Conservation (phyloP, 2,113 vertebrate genomes). For the Gulo gulo region DNA sequence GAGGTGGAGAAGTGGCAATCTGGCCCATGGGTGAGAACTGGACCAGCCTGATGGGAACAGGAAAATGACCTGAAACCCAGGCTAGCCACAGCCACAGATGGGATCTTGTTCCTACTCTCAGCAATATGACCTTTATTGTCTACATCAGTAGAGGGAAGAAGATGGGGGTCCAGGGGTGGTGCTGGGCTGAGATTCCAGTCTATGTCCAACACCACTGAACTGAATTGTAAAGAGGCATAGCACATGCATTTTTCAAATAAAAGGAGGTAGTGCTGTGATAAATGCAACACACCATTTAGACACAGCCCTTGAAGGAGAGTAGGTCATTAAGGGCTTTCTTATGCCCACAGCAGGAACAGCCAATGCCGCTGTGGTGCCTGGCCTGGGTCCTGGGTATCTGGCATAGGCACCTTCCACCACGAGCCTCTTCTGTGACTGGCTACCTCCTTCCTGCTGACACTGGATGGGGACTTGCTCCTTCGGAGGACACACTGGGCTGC, state of each 20-base stretch:
- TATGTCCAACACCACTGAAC: not conserved
- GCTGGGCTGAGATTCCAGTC: not conserved
- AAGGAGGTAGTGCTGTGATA: not conserved
- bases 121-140: not conserved
- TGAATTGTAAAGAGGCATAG: not conserved
- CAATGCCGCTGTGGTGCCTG: fast-evolving
- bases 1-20: not conserved
- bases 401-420: fast-evolving
- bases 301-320: not conserved
- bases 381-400: not conserved
- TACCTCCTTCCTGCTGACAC: not conserved
- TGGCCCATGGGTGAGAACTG: not conserved
- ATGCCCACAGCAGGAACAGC: too few relatives aligned
- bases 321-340: not conserved
- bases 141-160: not conserved
- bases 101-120: not conserved
- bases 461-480: not conserved
- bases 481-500: fast-evolving
- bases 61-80: not conserved
- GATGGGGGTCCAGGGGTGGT: too few relatives aligned
- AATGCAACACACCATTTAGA: not conserved
- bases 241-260: not conserved
- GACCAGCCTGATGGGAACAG: not conserved
- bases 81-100: not conserved
- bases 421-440: not conserved